Evolutionary conservation across 1,140 invertebrate species (phyloP).

Genomic region (Lucilia sericata): DNA sequence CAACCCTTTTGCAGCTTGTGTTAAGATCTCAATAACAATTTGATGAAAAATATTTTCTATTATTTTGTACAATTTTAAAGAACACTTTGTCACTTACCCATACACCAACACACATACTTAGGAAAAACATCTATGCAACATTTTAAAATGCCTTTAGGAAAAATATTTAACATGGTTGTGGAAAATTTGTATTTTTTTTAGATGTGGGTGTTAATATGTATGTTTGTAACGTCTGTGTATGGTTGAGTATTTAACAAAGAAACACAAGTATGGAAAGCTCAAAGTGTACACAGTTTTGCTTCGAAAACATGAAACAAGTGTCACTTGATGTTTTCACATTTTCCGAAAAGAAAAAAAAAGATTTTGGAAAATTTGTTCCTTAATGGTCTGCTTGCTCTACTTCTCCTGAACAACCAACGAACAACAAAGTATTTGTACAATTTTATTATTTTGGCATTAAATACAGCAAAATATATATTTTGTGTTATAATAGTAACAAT

Average conservation of each 20-base stretch:
- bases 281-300: slow-evolving; percentile 16
- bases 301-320: slow-evolving; percentile 14
- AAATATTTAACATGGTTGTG: slow-evolving; percentile 2
- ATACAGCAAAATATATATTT: slow-evolving; percentile 12
- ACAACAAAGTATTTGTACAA: slow-evolving; percentile 10
- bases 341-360: neutral
- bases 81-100: neutral
- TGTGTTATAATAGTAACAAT: neutral
- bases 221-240: neutral
- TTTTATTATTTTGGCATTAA: slow-evolving; percentile 29
- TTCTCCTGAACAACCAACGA: neutral
- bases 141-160: slow-evolving; percentile 11
- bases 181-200: neutral
- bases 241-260: neutral
- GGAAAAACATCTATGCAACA: neutral
- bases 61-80: neutral
- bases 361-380: neutral
- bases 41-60: slow-evolving; percentile 20
- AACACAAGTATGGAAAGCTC: slow-evolving; percentile 11
- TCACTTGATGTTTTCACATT: slow-evolving; percentile 25
- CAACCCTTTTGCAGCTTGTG: neutral
- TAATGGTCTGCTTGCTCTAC: neutral
- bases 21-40: slow-evolving; percentile 16
- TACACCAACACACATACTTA: neutral
- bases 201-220: neutral